Conservation (phyloP, 2,888 invertebrate species). For the Synanthedon vespiformis region DNA sequence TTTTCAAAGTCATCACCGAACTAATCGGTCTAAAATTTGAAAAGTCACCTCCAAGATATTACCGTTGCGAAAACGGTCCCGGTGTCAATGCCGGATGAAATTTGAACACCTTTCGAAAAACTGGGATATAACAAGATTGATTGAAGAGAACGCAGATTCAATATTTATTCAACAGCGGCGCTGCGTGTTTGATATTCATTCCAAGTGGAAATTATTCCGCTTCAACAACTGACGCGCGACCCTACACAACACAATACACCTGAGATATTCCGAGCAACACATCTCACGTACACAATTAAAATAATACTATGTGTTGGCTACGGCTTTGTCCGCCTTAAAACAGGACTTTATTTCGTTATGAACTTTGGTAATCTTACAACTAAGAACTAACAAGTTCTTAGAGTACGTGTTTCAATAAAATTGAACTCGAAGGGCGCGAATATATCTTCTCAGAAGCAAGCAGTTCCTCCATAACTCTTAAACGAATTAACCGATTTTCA, state of each 20-base stretch:
- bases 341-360: no score
- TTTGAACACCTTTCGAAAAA: slow-evolving; percentile 25
- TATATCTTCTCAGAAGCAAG: no score
- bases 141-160: slow-evolving; percentile 23
- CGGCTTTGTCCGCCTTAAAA: no score
- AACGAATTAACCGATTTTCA: no score
- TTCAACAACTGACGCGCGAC: slow-evolving; percentile 2
- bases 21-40: not conserved
- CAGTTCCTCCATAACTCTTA: no score
- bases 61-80: not conserved
- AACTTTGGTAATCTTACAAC: no score
- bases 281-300: not conserved
- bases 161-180: slow-evolving; percentile 26
- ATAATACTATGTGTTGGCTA: not conserved
- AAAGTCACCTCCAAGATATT: not conserved
- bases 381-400: no score
- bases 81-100: slow-evolving; percentile 13
- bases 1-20: not conserved
- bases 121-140: slow-evolving; percentile 34
- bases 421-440: no score
- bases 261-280: not conserved
- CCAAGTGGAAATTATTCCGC: slow-evolving; percentile 16
- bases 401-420: no score
- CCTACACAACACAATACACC: not conserved
- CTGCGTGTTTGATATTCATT: slow-evolving; percentile 19